Conservation (phyloP, 2,797 vertebrate genomes). For the Chaenodraco wilsoni region DNA sequence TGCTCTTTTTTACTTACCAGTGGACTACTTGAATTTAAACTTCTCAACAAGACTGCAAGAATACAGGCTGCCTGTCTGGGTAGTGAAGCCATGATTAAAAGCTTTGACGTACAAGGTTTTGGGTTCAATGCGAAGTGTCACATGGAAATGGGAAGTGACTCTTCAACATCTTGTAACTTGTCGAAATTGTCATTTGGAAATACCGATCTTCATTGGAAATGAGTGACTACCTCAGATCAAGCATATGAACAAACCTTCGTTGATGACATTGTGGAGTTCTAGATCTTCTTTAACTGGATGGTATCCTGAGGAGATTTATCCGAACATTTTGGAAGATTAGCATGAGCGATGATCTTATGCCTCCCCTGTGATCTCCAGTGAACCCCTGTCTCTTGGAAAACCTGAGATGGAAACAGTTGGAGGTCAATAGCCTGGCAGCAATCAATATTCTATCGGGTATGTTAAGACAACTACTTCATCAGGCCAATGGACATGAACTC, state of each 20-base stretch:
- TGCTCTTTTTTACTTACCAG: slow-evolving; percentile 24
- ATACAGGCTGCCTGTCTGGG: slow-evolving; percentile 8
- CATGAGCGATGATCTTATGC: slow-evolving; percentile 10
- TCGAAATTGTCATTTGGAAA: slow-evolving; percentile 35
- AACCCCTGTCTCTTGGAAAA: slow-evolving; percentile 23
- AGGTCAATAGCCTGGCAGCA: slow-evolving; percentile 1
- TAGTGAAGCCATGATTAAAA: slow-evolving; percentile 6
- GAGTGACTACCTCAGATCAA: slow-evolving; percentile 17
- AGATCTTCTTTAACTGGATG: slow-evolving; percentile 6
- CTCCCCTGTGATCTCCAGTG: slow-evolving; percentile 4
- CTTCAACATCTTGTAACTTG: slow-evolving; percentile 1
- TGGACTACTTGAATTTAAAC: slow-evolving; percentile 18
- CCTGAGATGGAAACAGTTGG: slow-evolving; percentile 3
- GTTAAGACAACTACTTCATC: slow-evolving; percentile 18
- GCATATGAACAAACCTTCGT: slow-evolving; percentile 18
- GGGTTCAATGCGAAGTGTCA: not conserved
- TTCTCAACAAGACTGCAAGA: slow-evolving; percentile 28
- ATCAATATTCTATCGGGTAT: slow-evolving; percentile 1
- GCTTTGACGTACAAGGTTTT: slow-evolving; percentile 9
- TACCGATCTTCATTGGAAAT: not conserved
- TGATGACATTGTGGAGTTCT: slow-evolving; percentile 2
- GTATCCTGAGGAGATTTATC: slow-evolving; percentile 7
- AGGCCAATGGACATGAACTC: slow-evolving; percentile 34
- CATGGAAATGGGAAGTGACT: slow-evolving; percentile 1
- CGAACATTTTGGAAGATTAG: slow-evolving; percentile 11